Base-by-base conservation (phyloP, 2,113 vertebrate species). In the Equus przewalskii region DNA sequence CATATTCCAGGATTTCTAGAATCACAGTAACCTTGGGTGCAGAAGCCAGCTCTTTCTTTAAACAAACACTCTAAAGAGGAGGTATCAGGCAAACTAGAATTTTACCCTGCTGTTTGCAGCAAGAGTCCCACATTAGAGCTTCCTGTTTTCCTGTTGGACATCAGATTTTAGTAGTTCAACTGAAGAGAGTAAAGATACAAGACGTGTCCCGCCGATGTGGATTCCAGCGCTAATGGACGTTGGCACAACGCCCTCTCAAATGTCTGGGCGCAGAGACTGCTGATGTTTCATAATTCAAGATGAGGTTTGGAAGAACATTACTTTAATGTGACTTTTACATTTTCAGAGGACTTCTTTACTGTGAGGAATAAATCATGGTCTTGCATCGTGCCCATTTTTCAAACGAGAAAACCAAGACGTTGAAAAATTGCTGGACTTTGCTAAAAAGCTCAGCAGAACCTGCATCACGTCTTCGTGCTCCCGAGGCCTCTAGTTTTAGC, bases 211-310 rank as follows among this genome's bases (percentile, higher is more conserved):
- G 19, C 62, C 6, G 2, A 51, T 19, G 16, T 73, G 8, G 41
- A 0, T 76, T 72, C 83, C 62, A 67, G 82, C 64, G 51, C 65
- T 98, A 95, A 98, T 92, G 97, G 95, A 64, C 73, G 49, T 89
- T 69, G 97, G 95, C 86, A 33, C 26, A 2, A 6, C 0, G 9
- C 54, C 46, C 78, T 78, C 85, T 51, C 36, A 60, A 94, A 82
- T n/a, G 62, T 83, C 73, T 83, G 69, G 88, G 62, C 78, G 36
- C 21, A 19, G 54, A 90, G 86, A 56, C 72, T 33, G 79, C 11
- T 44, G 73, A 44, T 70, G 28, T 80, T 93, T 54, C 89, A 89
- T 96, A 83, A 96, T 93, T 96, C 51, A 96, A 54, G 70, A 54
- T 46, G 69, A 44, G 69, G 33, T 60, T 41, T 78, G 69, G 69